A percentile compares a stretch with the other conserved stretches of the same genome.
Evolutionary conservation across 2,797 vertebrate species (phyloP).

Genomic region (Paramormyrops hopkinsi): DNA sequence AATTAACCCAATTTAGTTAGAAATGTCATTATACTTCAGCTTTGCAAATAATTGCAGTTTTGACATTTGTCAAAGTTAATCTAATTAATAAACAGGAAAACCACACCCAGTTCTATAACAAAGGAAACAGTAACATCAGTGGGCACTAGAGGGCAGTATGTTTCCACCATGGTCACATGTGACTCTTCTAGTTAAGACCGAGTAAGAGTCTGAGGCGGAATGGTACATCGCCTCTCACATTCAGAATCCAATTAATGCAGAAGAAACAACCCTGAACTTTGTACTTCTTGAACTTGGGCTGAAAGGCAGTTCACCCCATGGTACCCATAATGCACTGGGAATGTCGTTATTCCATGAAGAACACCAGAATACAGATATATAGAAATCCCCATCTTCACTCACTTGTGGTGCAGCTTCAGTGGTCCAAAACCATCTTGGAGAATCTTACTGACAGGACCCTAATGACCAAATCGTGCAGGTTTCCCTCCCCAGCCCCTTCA

Average conservation of each 20-base stretch:
- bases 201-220: not conserved
- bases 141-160: constrained; percentile 22
- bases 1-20: not conserved
- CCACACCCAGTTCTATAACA: constrained; percentile 12
- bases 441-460: constrained; percentile 15
- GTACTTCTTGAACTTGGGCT: not conserved
- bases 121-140: not conserved
- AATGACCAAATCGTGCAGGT: constrained; percentile 15
- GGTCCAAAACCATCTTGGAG: not conserved
- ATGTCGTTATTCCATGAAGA: not conserved
- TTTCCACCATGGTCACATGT: constrained; percentile 4
- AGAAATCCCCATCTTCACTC: not conserved
- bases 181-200: not conserved
- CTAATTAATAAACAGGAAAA: not conserved
- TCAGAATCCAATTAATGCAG: not conserved
- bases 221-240: not conserved
- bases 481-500: not conserved
- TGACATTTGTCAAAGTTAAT: not conserved
- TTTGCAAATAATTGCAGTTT: not conserved
- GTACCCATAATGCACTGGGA: not conserved
- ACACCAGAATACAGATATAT: not conserved
- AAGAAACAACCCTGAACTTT: not conserved
- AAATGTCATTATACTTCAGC: not conserved
- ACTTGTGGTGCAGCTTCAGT: not conserved
- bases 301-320: not conserved